Evolutionary conservation across 2,888 invertebrate genomes (phyloP).

Genomic region (Lomographa bimaculata): DNA sequence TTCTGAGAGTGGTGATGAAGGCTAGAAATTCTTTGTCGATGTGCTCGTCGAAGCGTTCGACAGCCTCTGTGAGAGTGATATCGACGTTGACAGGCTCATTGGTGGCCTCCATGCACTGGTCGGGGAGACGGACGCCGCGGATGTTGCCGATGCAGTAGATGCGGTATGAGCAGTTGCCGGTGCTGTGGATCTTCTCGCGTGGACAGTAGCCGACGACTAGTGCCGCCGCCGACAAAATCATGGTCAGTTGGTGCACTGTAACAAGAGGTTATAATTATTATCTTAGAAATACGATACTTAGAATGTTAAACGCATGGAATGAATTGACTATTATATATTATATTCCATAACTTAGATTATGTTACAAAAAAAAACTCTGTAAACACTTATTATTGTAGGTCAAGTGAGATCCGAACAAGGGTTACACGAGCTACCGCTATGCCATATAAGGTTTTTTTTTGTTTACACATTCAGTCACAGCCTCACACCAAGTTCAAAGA

Average conservation of each 20-base stretch:
- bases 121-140: constrained; percentile 43
- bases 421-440: no score
- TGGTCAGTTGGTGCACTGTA: constrained; percentile 41
- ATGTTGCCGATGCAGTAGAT: constrained; percentile 54
- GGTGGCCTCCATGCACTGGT: constrained; percentile 55
- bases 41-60: constrained; percentile 43
- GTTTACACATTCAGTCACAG: no score
- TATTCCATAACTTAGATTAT: no score
- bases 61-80: constrained; percentile 51
- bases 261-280: no score
- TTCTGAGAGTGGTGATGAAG: constrained; percentile 53
- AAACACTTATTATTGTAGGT: no score
- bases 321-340: no score
- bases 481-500: no score
- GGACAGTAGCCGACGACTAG: constrained; percentile 50
- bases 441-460: no score
- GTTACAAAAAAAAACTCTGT: no score
- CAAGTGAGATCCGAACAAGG: no score
- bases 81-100: constrained; percentile 57
- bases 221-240: constrained; percentile 38
- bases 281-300: no score
- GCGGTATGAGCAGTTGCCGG: constrained; percentile 49
- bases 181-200: constrained; percentile 35
- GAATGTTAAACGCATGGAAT: no score
- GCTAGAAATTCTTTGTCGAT: constrained; percentile 47